Conservation (phyloP, 2,797 vertebrate species). For the Chelidonichthys spinosus region DNA sequence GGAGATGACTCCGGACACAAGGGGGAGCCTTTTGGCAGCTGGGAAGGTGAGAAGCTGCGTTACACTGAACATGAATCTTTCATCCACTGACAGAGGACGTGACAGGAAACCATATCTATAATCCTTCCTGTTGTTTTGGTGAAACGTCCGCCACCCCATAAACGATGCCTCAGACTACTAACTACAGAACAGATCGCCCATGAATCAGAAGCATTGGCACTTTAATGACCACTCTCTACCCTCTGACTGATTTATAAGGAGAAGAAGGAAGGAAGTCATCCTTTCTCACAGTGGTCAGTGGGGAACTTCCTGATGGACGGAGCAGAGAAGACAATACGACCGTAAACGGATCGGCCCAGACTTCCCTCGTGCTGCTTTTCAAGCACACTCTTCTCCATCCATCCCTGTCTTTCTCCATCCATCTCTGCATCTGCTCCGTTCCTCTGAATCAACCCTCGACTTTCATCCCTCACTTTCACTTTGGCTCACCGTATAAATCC, state of each 20-base stretch:
- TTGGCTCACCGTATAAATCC: conserved; percentile 19
- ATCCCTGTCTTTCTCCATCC: conserved; percentile 9
- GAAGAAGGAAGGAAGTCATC: conserved; percentile 50
- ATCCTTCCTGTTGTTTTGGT: conserved; percentile 45
- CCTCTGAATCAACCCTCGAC: conserved; percentile 7
- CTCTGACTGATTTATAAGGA: conserved; percentile 63
- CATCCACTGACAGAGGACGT: conserved; percentile 22
- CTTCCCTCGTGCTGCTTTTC: conserved; percentile 29
- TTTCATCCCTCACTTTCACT: conserved; percentile 53
- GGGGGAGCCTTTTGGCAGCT: conserved; percentile 72
- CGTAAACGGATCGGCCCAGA: conserved; percentile 57
- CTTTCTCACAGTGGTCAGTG: conserved; percentile 42
- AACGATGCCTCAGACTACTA: conserved; percentile 42
- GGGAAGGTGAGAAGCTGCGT: conserved; percentile 46
- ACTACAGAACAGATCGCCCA: conserved; percentile 40
- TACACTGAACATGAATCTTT: conserved; percentile 17
- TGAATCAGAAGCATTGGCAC: conserved; percentile 55
- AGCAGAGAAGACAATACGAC: conserved; percentile 29
- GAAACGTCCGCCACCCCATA: conserved; percentile 50
- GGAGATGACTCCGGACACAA: conserved; percentile 55
- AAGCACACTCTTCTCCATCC: not conserved
- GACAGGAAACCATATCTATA: conserved; percentile 46
- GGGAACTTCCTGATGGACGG: conserved; percentile 44
- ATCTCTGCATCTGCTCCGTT: conserved; percentile 22
- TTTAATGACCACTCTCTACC: conserved; percentile 41